Evolutionary conservation across 92 coral and sea anemone genomes (phyloP), one percentile per base, ranked within the genome.

Genomic region (Virgularia gustaviana): DNA sequence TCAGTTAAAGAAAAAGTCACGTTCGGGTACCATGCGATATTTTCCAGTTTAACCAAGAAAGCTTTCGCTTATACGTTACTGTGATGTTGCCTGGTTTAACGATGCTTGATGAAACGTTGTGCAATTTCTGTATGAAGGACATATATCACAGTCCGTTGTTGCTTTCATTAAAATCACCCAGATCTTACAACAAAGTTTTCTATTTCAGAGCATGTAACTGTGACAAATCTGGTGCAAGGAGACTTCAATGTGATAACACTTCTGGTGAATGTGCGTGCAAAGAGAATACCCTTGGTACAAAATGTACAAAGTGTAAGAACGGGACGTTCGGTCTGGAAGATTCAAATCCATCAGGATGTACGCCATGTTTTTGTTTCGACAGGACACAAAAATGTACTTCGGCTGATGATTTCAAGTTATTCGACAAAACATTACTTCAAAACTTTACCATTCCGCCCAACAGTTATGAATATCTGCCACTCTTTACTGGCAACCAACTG

Each of bases 361-460:
- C 96, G 10, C 98, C 96, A 2, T 89, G 98, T 65, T 92, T 57
- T 71, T 89, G 98, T 64, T 92, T 77, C 65, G 84, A 82, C 59
- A 80, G 98, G 36, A 86, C 96, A 1, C 60, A 28, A 20, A 45
- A 42, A 12, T 92, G 98, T 28, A 74, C 88, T 19, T 87, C 98
- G 15, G 92, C 96, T 1, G 57, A 43, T 18, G 87, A 86, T 49
- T 89, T 81, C 57, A 63, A 51, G 5, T 79, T 71, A 61, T n/a
- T n/a, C n/a, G 49, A 81, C 12, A 36, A n/a, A 49, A 51, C 87
- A 19, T 37, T 12, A 68, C 62, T 49, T 24, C 34, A 25, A 16
- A 65, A 68, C 22, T 79, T 79, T 42, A 20, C 73, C 11, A 10
- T 55, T 9, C 49, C 74, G 7, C 13, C 37, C 12, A 28, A 19